These are phyloP conservation scores for Clarias pachynema DNA, from an alignment of 2,797 vertebrate species.

Conservation along the genomic window DNA sequence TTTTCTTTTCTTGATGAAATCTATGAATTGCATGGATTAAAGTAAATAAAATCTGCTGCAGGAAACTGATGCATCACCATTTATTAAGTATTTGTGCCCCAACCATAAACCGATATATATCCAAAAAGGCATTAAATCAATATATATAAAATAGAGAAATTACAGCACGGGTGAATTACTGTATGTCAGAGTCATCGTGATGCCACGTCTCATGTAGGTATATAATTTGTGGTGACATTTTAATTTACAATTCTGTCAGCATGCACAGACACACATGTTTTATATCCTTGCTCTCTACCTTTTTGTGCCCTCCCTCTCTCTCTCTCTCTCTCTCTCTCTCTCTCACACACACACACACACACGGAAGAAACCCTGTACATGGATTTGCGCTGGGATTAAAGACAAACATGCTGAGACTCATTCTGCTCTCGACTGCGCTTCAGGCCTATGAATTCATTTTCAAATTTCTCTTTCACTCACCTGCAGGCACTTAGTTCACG, in stretches of 20 bases:
- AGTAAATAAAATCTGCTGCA: conserved; percentile 1
- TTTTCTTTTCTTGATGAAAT: conserved; percentile 10
- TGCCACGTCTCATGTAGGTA: conserved; percentile 27
- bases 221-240: conserved; percentile 58
- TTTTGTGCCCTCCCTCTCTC: conserved; percentile 1
- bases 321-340: conserved; percentile 5
- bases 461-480: conserved; percentile 33
- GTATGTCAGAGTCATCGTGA: conserved; percentile 25
- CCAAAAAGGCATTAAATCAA: conserved; percentile 42
- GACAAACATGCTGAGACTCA: conserved; percentile 67
- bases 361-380: conserved; percentile 2
- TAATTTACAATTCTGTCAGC: conserved; percentile 50
- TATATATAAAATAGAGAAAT: conserved; percentile 35
- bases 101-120: conserved; percentile 14
- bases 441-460: conserved; percentile 51
- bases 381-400: conserved; percentile 56
- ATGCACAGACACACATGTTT: conserved; percentile 20
- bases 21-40: conserved; percentile 12
- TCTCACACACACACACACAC: conserved; percentile 9
- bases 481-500: conserved; percentile 26
- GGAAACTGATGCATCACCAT: conserved; percentile 23
- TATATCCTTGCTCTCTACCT: conserved; percentile 14
- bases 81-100: conserved; percentile 20
- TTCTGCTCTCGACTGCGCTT: conserved; percentile 42
- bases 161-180: conserved; percentile 23